phyloP scores from a whole-genome alignment of 1,140 invertebrate genomes.

The Leptinotarsa lineolata region DNA sequence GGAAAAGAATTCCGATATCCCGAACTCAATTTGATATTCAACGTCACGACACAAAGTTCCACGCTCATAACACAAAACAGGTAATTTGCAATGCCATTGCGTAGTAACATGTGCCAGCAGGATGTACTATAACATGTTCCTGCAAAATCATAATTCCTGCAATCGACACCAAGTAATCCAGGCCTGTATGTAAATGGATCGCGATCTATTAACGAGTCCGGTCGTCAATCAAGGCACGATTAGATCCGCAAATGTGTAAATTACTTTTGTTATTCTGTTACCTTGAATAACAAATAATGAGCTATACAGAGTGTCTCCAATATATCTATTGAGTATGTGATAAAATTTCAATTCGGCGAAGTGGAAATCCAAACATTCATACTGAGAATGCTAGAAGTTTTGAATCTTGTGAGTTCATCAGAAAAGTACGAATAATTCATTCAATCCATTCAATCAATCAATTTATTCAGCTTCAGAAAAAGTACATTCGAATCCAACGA shows the following conservation, averaged over 20 bases:
- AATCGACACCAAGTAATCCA: constrained; percentile 24
- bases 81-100: constrained; percentile 5
- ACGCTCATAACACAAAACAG: neutral
- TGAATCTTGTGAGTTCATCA: too few species aligned
- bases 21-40: neutral
- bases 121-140: constrained; percentile 20
- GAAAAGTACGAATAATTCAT: too few species aligned
- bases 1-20: neutral
- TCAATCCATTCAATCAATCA: too few species aligned
- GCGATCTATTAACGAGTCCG: constrained; percentile 22
- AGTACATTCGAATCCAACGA: too few species aligned
- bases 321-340: too few species aligned
- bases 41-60: neutral
- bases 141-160: constrained; percentile 24
- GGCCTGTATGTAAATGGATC: constrained; percentile 19
- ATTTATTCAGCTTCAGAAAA: too few species aligned
- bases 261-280: constrained; percentile 23
- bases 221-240: constrained; percentile 24
- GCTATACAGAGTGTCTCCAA: neutral
- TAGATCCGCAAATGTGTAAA: constrained; percentile 29
- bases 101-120: constrained; percentile 12
- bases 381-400: too few species aligned
- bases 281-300: constrained; percentile 23
- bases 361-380: too few species aligned
- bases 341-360: too few species aligned